These are phyloP conservation scores for Porites cylindrica DNA, from an alignment of 92 coral and sea anemone genomes.

Conservation along the genomic window DNA sequence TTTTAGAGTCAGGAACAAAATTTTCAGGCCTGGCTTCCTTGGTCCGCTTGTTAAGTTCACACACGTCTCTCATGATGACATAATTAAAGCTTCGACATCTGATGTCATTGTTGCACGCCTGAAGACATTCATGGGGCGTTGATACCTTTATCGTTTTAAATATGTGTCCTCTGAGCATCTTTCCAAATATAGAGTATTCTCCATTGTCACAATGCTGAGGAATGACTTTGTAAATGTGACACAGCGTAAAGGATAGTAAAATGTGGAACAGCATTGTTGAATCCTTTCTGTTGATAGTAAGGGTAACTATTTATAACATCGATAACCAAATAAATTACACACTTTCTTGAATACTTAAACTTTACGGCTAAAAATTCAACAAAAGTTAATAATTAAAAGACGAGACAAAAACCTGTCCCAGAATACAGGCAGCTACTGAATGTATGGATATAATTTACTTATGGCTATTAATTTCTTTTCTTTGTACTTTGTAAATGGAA, in stretches of 20 bases:
- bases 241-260: background rate
- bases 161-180: conserved; percentile 11
- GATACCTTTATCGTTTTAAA: background rate
- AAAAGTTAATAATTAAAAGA: too few relatives aligned
- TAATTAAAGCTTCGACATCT: conserved; percentile 29
- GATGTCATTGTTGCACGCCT: conserved; percentile 20
- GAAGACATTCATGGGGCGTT: background rate
- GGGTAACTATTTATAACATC: background rate
- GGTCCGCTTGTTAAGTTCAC: conserved; percentile 26
- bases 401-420: too few relatives aligned
- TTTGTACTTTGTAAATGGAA: too few relatives aligned
- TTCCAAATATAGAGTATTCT: conserved; percentile 16
- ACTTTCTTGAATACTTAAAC: too few relatives aligned
- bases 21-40: conserved; percentile 23
- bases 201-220: background rate
- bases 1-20: background rate
- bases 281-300: background rate
- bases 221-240: background rate
- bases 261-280: background rate
- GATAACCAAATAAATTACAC: background rate
- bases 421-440: too few relatives aligned
- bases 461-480: too few relatives aligned
- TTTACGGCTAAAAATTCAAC: too few relatives aligned
- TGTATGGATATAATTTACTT: too few relatives aligned
- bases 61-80: background rate